Conservation (phyloP, 2,797 vertebrate genomes). For the Sandelia bainsii region DNA sequence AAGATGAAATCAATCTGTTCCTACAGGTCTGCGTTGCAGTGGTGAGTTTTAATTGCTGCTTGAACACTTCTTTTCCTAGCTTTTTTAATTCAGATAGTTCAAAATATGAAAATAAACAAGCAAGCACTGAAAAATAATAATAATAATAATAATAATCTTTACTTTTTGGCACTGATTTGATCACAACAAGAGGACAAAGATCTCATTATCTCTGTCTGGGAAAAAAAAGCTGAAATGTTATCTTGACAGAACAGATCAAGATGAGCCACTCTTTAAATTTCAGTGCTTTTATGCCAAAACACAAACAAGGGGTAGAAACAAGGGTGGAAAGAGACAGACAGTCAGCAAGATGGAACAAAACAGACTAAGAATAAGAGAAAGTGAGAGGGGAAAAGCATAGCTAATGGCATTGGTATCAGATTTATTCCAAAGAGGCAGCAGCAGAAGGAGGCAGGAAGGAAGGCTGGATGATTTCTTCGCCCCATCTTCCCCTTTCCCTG, state of each 20-base stretch:
- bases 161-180: constrained; percentile 69
- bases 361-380: constrained; percentile 72
- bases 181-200: constrained; percentile 68
- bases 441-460: constrained; percentile 82
- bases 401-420: constrained; percentile 95
- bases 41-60: constrained; percentile 64
- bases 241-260: constrained; percentile 76
- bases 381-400: constrained; percentile 78
- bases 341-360: constrained; percentile 71
- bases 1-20: constrained; percentile 68
- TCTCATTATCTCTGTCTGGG: constrained; percentile 75
- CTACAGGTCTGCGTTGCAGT: constrained; percentile 56
- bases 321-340: constrained; percentile 53
- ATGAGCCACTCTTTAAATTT: constrained; percentile 71
- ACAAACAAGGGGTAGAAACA: constrained; percentile 58
- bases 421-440: constrained; percentile 92
- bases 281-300: constrained; percentile 83
- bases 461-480: constrained; percentile 86
- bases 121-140: constrained; percentile 66
- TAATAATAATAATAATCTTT: constrained; percentile 55
- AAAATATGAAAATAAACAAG: constrained; percentile 73
- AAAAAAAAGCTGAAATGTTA: constrained; percentile 64
- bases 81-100: constrained; percentile 57
- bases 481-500: constrained; percentile 87
- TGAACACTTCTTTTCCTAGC: constrained; percentile 35